phyloP scores from a whole-genome alignment of 2,113 vertebrate genomes.

The Notechis scutatus region DNA sequence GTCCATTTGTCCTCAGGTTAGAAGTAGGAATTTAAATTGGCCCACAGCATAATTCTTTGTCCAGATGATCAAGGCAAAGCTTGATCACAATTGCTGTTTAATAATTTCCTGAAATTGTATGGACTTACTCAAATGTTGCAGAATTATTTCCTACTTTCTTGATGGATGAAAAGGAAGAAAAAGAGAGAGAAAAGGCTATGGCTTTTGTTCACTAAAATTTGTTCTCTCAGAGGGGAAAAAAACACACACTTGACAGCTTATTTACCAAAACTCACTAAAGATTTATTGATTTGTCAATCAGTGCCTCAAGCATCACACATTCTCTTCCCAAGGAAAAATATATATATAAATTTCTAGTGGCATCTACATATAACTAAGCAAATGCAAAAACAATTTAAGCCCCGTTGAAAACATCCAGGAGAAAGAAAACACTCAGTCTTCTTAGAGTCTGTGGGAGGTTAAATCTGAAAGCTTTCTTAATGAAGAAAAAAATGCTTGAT shows the following conservation, averaged over 20 bases:
- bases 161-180: slow-evolving; percentile 55
- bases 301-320: slow-evolving; percentile 74
- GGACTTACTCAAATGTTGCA: slow-evolving; percentile 68
- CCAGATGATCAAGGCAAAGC: slow-evolving; percentile 63
- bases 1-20: slow-evolving; percentile 78
- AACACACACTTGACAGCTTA: slow-evolving; percentile 86
- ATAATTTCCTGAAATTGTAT: slow-evolving; percentile 59
- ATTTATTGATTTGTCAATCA: slow-evolving; percentile 99
- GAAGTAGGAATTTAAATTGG: slow-evolving; percentile 75
- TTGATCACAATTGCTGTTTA: slow-evolving; percentile 65
- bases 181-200: slow-evolving; percentile 61
- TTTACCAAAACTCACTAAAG: slow-evolving; percentile 91
- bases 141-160: slow-evolving; percentile 58
- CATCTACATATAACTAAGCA: slow-evolving; percentile 69
- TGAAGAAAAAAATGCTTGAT: slow-evolving; percentile 59
- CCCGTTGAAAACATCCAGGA: slow-evolving; percentile 58
- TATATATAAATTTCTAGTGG: slow-evolving; percentile 78
- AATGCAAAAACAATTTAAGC: slow-evolving; percentile 68
- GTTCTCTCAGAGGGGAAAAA: slow-evolving; percentile 68
- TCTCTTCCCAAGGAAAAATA: slow-evolving; percentile 78
- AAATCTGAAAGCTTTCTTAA: slow-evolving; percentile 68
- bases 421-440: slow-evolving; percentile 41
- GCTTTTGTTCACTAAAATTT: slow-evolving; percentile 66
- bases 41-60: slow-evolving; percentile 72
- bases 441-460: background rate